A percentile compares a stretch with the other conserved stretches of the same genome.
Conservation (phyloP, 2,113 vertebrate species). For the Cyanoliseus patagonus region DNA sequence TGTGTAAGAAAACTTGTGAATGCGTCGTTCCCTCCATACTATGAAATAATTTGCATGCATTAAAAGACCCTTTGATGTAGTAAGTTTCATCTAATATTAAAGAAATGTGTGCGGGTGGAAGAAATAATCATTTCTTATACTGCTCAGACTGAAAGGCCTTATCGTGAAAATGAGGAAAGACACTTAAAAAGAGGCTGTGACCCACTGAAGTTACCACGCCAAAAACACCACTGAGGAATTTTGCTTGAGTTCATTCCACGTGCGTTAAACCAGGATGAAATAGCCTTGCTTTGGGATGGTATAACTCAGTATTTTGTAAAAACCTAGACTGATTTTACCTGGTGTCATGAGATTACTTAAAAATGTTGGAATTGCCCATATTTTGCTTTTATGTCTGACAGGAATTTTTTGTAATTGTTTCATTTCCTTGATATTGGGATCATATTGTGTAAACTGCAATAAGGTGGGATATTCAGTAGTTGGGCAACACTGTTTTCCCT, state of each 20-base stretch:
- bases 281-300: not conserved
- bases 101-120: not conserved
- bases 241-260: fast-evolving
- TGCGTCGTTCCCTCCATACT: not conserved
- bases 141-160: not conserved
- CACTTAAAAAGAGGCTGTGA: not conserved
- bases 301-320: not conserved
- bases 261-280: not conserved
- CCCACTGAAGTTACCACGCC: not conserved
- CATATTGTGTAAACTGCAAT: not conserved
- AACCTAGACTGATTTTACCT: not conserved
- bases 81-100: not conserved
- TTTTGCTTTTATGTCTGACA: not conserved
- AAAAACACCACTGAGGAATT: not conserved
- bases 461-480: not conserved
- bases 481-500: not conserved
- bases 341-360: not conserved
- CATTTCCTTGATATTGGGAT: not conserved
- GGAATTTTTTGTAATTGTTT: not conserved
- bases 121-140: not conserved
- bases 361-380: not conserved
- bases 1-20: conserved; percentile 2
- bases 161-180: not conserved
- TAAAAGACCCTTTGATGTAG: not conserved
- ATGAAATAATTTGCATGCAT: not conserved